Conservation (phyloP, 64 coral and sea anemone species). For the Acropora yongei region DNA sequence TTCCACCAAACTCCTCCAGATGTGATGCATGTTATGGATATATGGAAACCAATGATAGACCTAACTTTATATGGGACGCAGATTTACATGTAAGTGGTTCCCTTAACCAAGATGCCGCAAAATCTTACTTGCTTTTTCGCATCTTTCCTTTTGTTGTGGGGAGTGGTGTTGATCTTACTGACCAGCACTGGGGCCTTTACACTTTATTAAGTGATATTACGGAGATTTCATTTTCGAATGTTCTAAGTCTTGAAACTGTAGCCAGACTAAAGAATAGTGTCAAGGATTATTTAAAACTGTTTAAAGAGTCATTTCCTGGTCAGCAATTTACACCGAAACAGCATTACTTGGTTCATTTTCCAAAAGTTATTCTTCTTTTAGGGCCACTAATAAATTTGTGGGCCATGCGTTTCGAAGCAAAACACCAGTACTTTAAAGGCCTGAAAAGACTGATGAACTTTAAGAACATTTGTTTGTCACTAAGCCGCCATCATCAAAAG, state of each 20-base stretch:
- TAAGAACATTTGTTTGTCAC: constrained; percentile 50
- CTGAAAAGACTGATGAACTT: constrained; percentile 33
- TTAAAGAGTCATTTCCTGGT: constrained; percentile 48
- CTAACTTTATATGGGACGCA: constrained; percentile 3
- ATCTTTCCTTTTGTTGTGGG: constrained; percentile 72
- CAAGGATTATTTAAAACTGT: constrained; percentile 29
- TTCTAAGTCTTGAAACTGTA: constrained; percentile 54
- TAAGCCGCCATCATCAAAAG: constrained; percentile 59
- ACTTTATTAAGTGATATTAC: constrained; percentile 53
- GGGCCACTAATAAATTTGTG: constrained; percentile 65
- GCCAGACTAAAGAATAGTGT: constrained; percentile 19
- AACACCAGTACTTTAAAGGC: constrained; percentile 59
- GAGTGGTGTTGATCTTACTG: constrained; percentile 14
- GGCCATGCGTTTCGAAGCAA: constrained; percentile 58
- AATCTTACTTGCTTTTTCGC: constrained; percentile 45
- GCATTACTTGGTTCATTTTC: constrained; percentile 71
- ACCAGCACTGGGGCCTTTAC: constrained; percentile 42
- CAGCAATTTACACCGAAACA: constrained; percentile 54
- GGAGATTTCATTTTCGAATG: constrained; percentile 48
- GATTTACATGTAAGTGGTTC: constrained; percentile 4
- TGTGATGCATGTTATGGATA: constrained; percentile 69
- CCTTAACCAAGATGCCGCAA: constrained; percentile 66
- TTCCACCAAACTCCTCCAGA: constrained; percentile 72
- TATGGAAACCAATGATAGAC: constrained; percentile 42
- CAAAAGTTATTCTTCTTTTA: constrained; percentile 53